Evolutionary conservation across 2,797 vertebrate species (phyloP), one percentile per base, ranked within the genome.

Genomic region (Notoglanidium macrostoma): DNA sequence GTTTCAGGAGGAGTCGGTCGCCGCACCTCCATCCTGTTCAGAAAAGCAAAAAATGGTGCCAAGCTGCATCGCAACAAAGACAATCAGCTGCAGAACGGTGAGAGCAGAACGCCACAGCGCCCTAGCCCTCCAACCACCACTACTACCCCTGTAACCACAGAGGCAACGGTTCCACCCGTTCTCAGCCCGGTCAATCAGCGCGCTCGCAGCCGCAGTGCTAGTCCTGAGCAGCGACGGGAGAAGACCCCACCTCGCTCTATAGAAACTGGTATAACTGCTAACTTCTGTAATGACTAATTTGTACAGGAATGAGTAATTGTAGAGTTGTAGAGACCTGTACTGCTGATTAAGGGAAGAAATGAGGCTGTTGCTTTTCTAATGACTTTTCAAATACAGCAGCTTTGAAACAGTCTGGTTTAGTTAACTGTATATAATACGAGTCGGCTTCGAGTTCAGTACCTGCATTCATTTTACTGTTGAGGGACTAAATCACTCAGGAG

Each of bases 21-120:
- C 61, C 93, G 96, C 84, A 97, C 96, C 0, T 96, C 97, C 15
- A 93, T 97, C 86, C 95, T 97, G 35, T 97, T 97, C 89, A 97
- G 94, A 93, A 97, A 97, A 90, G 96, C 96, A n/a, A 97, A 96
- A 92, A 97, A 97, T 0, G 96, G 96, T 68, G 93, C 94, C 73
- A 96, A 98, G 93, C 92, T 97, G 63, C 96, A 95, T 89, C 95
- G 95, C 87, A 95, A 96, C 85, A 94, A 95, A 90, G 97, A 98
- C 79, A 93, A 92, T 90, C 88, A 94, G n/a, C 74, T 96, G 91
- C 95, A 96, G 90, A 96, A 96, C 2, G 84, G 85, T 0, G 96
- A 95, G 88, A 95, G 88, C 51, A 89, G 77, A 80, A 57, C 67
- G 0, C 74, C 85, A 17, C 81, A 44, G 19, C 65, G 85, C 55